phyloP scores from a whole-genome alignment of 2,888 invertebrate species.

The Sphaerophoria rueppellii region DNA sequence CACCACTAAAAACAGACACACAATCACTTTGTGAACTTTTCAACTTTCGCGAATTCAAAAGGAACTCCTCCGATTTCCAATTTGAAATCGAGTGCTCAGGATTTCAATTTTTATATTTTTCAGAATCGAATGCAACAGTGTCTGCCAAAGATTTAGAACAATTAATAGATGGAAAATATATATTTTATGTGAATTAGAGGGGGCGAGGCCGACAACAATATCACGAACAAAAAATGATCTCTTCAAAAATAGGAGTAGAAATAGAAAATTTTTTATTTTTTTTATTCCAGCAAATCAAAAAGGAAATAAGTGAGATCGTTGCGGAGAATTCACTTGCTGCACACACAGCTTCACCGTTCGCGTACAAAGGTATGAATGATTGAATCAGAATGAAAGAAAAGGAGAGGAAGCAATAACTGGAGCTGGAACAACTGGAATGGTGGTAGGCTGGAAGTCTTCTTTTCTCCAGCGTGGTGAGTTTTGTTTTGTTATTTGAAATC shows the following conservation, averaged over 20 bases:
- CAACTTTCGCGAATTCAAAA: constrained; percentile 17
- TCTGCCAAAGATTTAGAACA: not conserved
- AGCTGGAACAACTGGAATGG: constrained; percentile 55
- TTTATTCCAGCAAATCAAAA: constrained; percentile 45
- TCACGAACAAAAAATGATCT: constrained; percentile 13
- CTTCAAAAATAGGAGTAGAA: constrained; percentile 22
- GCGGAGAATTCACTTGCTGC: constrained; percentile 39
- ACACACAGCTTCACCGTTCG: constrained; percentile 39
- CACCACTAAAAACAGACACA: constrained; percentile 41
- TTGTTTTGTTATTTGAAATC: not conserved
- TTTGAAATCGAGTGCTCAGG: constrained; percentile 36
- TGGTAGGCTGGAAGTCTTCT: constrained; percentile 32
- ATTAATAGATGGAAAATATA: constrained; percentile 15
- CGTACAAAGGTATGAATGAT: constrained; percentile 65
- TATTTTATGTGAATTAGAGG: constrained; percentile 3
- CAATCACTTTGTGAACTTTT: constrained; percentile 43
- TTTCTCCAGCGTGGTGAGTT: constrained; percentile 58
- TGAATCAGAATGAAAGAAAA: constrained; percentile 68
- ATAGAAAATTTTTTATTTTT: constrained; percentile 38
- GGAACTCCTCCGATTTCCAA: constrained; percentile 43
- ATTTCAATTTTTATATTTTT: constrained; percentile 1
- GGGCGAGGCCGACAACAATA: constrained; percentile 13
- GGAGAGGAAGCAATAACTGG: constrained; percentile 47
- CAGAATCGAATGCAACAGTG: constrained; percentile 13
- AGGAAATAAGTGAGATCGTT: constrained; percentile 52